Conservation (phyloP, 2,888 invertebrate species). For the Dyspetes luteomarginatus region DNA sequence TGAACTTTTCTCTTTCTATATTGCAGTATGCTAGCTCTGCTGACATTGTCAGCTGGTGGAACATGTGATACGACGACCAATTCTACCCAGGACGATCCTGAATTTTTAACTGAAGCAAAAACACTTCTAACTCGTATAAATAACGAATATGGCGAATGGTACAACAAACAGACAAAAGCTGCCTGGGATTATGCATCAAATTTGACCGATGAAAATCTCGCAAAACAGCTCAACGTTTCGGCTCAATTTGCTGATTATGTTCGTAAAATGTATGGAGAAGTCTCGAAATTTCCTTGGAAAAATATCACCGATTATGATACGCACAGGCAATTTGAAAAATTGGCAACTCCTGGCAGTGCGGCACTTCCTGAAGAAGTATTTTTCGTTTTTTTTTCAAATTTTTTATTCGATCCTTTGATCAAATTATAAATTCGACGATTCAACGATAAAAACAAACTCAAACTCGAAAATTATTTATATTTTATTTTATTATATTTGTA, state of each 20-base stretch:
- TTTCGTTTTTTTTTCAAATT: no score
- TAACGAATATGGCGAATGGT: constrained; percentile 85
- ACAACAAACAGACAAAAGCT: constrained; percentile 86
- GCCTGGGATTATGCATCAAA: constrained; percentile 92
- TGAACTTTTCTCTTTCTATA: background rate
- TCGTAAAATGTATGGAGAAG: constrained; percentile 88
- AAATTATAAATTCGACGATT: no score
- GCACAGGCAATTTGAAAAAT: constrained; percentile 90
- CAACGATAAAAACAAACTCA: no score
- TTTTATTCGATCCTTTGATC: no score
- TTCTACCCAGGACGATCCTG: constrained; percentile 49
- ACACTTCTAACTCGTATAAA: constrained; percentile 87
- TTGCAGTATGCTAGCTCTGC: constrained; percentile 37
- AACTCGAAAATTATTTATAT: no score
- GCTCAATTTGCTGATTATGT: constrained; percentile 84
- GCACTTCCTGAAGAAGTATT: constrained; percentile 89
- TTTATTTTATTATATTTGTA: no score
- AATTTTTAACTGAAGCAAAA: constrained; percentile 84
- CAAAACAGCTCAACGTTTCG: constrained; percentile 84
- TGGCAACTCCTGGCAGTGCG: constrained; percentile 89
- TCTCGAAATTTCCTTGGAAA: constrained; percentile 89
- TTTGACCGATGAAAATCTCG: constrained; percentile 89
- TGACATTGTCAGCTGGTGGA: constrained; percentile 46
- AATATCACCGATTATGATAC: constrained; percentile 88
- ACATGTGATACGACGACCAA: constrained; percentile 38